Conservation (phyloP, 1,140 invertebrate genomes). For the Nixonia krombeini region DNA sequence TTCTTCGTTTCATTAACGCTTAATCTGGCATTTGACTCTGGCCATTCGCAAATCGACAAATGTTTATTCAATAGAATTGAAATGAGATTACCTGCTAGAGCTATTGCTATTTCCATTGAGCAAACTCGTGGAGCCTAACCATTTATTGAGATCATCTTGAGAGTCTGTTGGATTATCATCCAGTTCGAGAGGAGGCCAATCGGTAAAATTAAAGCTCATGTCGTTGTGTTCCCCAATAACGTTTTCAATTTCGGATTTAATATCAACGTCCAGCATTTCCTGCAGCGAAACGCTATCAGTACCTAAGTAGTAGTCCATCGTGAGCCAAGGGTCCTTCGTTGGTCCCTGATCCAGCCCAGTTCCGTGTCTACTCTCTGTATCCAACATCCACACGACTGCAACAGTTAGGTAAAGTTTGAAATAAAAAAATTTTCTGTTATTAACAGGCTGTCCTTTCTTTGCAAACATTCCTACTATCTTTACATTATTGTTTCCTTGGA, state of each 20-base stretch:
- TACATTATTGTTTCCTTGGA: too few species aligned
- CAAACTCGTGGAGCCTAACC: slow-evolving; percentile 76
- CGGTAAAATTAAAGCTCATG: slow-evolving; percentile 75
- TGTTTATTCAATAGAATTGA: not conserved
- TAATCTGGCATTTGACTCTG: too few species aligned
- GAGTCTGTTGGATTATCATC: slow-evolving; percentile 75
- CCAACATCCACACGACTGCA: slow-evolving; percentile 70
- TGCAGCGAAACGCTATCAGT: slow-evolving; percentile 77
- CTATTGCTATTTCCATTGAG: slow-evolving; percentile 68
- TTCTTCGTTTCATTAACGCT: too few species aligned
- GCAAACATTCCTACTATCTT: too few species aligned
- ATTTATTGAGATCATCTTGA: slow-evolving; percentile 72
- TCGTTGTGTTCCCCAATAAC: slow-evolving; percentile 76
- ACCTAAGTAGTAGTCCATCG: slow-evolving; percentile 74
- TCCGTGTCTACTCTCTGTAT: slow-evolving; percentile 67
- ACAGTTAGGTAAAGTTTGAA: slow-evolving; percentile 14
- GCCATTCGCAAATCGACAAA: not conserved
- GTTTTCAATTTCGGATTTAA: slow-evolving; percentile 84
- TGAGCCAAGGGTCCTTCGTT: slow-evolving; percentile 67
- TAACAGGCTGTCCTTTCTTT: too few species aligned
- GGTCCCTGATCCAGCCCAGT: slow-evolving; percentile 68
- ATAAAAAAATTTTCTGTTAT: too few species aligned
- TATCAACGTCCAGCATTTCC: slow-evolving; percentile 86
- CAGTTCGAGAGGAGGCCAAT: slow-evolving; percentile 78
- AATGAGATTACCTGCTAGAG: slow-evolving; percentile 59